Base-by-base conservation (phyloP, 2,888 invertebrate species). In the Acleris emargana region DNA sequence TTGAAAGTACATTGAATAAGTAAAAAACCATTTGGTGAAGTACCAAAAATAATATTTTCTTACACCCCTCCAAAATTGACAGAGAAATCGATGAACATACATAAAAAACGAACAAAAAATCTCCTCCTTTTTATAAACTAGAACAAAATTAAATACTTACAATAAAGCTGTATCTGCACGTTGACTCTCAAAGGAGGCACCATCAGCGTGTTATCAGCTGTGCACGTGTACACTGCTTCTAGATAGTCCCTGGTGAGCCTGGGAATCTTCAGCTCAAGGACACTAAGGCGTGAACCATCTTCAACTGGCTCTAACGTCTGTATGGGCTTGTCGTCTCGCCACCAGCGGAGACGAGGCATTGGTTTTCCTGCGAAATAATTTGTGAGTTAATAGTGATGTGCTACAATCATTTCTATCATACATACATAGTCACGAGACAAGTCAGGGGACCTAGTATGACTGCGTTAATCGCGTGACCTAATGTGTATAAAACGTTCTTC, bases 131-230 rank as follows among this genome's bases (percentile, higher is more conserved):
- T n/a, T n/a, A n/a, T n/a, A n/a, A n/a, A n/a, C n/a, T n/a, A n/a
- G n/a, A n/a, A n/a, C n/a, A n/a, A n/a, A n/a, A n/a, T n/a, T n/a
- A n/a, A 28, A 67, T 80, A 94, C 96, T 93, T 71, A 93, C 93
- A 91, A 82, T 95, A 94, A 86, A 96, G 93, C 77, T 96, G 95
- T 71, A 96, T 93, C 73, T 95, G 94, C 64, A 96, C 94, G 67
- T 94, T 93, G 63, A 95, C 94, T 43, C 94, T 93, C 68, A 95
- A 84, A 0, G 96, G 96, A 5, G 94, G 94, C 28, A 95, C 95
- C 69, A 95, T 86, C 55, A 94, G 93, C 53, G 95, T 96, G 80
- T 96, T 96, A 77, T 94, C 94, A 6, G 96, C 96, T 72, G 95
- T 94, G 78, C 96, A 96, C 16, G 95, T 95, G 83, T 95, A 95